Conservation (phyloP, 2,113 vertebrate species). For the Leptosomus discolor region DNA sequence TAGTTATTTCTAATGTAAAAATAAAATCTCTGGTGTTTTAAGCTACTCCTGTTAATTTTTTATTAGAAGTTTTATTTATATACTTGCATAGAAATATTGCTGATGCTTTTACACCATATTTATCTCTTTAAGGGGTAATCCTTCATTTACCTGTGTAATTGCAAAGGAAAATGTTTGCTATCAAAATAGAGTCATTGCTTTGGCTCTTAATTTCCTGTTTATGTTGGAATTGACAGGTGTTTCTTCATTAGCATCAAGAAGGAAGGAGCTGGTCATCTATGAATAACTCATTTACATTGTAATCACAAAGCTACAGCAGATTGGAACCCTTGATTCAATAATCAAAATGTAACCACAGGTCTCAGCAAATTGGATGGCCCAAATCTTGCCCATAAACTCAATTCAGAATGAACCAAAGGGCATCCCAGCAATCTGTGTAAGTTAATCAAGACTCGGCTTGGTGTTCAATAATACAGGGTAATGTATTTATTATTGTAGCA, state of each 20-base stretch:
- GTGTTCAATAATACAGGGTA: background rate
- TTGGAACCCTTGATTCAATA: background rate
- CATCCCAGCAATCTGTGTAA: background rate
- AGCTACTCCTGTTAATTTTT: background rate
- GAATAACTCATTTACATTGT: background rate
- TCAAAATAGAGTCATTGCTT: background rate
- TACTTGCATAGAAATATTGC: background rate
- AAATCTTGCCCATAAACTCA: background rate
- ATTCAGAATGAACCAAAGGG: background rate
- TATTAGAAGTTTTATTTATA: background rate
- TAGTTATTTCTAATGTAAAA: background rate
- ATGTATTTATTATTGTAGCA: background rate
- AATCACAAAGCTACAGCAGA: background rate
- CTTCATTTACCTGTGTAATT: background rate
- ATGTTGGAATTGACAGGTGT: conserved; percentile 2
- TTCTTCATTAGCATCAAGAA: conserved; percentile 13
- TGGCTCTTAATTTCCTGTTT: conserved; percentile 8
- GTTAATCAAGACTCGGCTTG: background rate
- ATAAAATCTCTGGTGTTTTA: background rate
- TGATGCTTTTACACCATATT: background rate
- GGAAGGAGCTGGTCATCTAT: background rate
- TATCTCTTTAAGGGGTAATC: background rate
- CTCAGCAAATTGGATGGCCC: background rate
- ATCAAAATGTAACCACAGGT: background rate
- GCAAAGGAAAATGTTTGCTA: conserved; percentile 10